Evolutionary conservation across 2,797 vertebrate species (phyloP), one percentile per base, ranked within the genome.

Genomic region (Cyclopterus lumpus): DNA sequence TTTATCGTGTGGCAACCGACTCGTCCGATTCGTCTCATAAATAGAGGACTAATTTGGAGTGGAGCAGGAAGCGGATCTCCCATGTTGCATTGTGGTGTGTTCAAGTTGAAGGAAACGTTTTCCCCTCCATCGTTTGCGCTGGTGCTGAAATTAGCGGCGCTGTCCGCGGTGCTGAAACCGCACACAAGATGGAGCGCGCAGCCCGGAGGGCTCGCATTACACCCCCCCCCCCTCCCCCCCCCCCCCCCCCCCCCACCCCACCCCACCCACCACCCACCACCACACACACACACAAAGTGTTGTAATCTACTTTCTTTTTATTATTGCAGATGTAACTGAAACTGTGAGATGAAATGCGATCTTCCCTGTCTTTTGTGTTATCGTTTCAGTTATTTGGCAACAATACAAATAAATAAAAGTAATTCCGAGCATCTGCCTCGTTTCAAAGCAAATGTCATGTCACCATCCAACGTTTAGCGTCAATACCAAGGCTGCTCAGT

Each of bases 161-260:
- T 93, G 85, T 86, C 91, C 83, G 40, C 62, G 90, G 91, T 92
- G 51, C 92, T 93, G 84, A 91, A 90, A 53, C 6, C 38, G 1
- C 53, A 30, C 18, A 24, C 44, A 46, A 4, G 32, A 26, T 40
- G 49, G 12, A 42, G 65, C 48, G 16, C 32, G 3, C 32, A 26
- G 54, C 24, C 65, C 62, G 49, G 18, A 40, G 30, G 11, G 18
- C 28, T 51, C 46, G 22, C 66, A 36, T 24, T 65, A 22, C 6
- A 26, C 46, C 28, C 46, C 8, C 12, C 44, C 44, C 7, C 20
- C 46, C 9, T 11, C 38, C 12, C 38, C 40, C 38, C 40, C 38
- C 40, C 38, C 38, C 36, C 38, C 36, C 38, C 36, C 12, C 36
- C 38, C 36, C 38, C 36, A 38, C 36, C 38, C 36, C 38, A 36